These are phyloP conservation scores for Macrophya annulata DNA, from an alignment of 2,888 invertebrate species.

Conservation along the genomic window DNA sequence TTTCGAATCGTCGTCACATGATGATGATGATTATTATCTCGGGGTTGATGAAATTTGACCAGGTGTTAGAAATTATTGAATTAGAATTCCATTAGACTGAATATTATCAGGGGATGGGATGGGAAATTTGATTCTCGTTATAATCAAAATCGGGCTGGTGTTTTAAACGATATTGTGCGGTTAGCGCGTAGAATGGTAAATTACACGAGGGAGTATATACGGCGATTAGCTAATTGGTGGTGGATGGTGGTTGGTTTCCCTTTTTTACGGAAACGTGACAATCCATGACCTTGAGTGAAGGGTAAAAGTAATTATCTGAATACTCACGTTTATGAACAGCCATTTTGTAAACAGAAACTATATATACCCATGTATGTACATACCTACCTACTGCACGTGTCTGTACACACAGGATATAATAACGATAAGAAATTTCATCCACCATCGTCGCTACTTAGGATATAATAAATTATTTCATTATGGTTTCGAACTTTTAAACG, in stretches of 20 bases:
- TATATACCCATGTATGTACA: neutral
- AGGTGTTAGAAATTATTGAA: conserved; percentile 28
- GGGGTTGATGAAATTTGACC: neutral
- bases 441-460: neutral
- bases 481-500: neutral
- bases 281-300: conserved; percentile 21
- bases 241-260: neutral
- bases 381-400: too few relatives aligned
- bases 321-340: neutral
- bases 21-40: neutral
- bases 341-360: neutral
- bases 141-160: conserved; percentile 19
- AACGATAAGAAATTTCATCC: neutral
- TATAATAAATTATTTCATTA: neutral
- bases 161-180: neutral
- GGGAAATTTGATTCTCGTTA: neutral
- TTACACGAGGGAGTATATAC: neutral
- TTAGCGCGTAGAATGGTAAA: conserved; percentile 20
- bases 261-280: conserved; percentile 19
- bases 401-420: neutral
- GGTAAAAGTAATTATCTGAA: conserved; percentile 14
- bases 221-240: conserved; percentile 45
- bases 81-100: conserved; percentile 12
- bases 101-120: neutral
- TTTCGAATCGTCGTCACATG: neutral